phyloP scores from a whole-genome alignment of 2,797 vertebrate species.

The Petrocephalus sullivani region DNA sequence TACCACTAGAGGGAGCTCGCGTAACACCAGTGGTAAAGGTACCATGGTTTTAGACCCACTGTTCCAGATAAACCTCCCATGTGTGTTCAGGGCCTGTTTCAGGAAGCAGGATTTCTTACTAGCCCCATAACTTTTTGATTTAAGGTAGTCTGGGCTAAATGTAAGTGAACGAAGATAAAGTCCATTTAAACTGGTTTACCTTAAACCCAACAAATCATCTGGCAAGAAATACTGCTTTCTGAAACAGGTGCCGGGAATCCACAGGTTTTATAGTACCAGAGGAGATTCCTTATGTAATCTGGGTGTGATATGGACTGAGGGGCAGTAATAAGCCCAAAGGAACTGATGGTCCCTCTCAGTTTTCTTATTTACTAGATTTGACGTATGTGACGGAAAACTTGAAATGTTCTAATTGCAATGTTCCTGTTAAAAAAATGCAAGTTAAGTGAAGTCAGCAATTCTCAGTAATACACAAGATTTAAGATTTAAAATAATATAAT shows the following conservation, averaged over 20 bases:
- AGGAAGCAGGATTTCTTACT: neutral
- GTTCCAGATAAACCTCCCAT: neutral
- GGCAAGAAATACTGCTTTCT: neutral
- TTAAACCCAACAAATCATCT: neutral
- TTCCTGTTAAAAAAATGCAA: no score
- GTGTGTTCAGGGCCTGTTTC: neutral
- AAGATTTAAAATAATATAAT: no score
- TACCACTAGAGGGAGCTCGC: neutral
- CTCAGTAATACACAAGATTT: no score
- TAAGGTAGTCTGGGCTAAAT: neutral
- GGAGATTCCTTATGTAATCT: neutral
- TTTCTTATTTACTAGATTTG: neutral
- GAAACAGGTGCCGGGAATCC: neutral
- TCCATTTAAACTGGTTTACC: neutral
- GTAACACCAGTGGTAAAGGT: neutral
- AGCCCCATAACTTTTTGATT: neutral
- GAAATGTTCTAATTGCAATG: neutral
- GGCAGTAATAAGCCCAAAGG: conserved; percentile 13
- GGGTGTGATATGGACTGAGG: conserved; percentile 33
- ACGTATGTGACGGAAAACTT: neutral
- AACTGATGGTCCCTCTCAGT: conserved; percentile 16
- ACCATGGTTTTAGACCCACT: neutral
- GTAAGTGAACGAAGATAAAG: neutral
- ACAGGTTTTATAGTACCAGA: conserved; percentile 14
- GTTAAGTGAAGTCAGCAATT: no score